Percentiles rank a stretch among this genome's conserved stretches.
Evolutionary conservation across 2,888 invertebrate species (phyloP).

Genomic region (Luperina testacea): DNA sequence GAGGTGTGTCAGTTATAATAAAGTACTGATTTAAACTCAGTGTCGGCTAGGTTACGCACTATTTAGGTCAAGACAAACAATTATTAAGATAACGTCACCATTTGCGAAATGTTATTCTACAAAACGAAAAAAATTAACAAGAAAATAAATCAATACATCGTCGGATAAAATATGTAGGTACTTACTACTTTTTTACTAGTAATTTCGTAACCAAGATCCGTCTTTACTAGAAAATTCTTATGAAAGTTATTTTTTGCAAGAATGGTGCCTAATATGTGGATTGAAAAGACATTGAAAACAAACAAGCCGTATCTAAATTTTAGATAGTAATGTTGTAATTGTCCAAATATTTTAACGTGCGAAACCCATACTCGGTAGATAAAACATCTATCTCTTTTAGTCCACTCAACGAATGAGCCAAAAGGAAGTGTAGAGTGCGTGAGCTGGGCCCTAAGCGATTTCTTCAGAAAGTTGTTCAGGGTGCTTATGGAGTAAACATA

Average conservation of each 20-base stretch:
- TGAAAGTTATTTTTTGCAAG: constrained; percentile 35
- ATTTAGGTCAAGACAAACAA: constrained; percentile 27
- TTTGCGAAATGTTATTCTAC: background rate
- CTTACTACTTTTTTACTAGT: constrained; percentile 2
- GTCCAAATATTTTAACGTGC: background rate
- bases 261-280: constrained; percentile 15
- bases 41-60: background rate
- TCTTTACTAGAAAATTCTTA: background rate
- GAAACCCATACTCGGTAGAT: background rate
- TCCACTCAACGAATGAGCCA: too few relatives aligned
- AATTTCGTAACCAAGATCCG: constrained; percentile 18
- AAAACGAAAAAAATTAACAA: constrained; percentile 6
- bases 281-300: constrained; percentile 19
- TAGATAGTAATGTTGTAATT: constrained; percentile 8
- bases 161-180: background rate
- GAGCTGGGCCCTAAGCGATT: too few relatives aligned
- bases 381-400: background rate
- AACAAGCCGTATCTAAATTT: background rate
- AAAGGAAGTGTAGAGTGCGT: too few relatives aligned
- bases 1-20: constrained; percentile 35
- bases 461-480: too few relatives aligned
- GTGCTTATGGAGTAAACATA: too few relatives aligned
- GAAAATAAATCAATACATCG: background rate
- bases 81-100: constrained; percentile 1
- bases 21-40: constrained; percentile 1